phyloP scores from a whole-genome alignment of 2,888 invertebrate genomes.

The Cheilosia pagana region DNA sequence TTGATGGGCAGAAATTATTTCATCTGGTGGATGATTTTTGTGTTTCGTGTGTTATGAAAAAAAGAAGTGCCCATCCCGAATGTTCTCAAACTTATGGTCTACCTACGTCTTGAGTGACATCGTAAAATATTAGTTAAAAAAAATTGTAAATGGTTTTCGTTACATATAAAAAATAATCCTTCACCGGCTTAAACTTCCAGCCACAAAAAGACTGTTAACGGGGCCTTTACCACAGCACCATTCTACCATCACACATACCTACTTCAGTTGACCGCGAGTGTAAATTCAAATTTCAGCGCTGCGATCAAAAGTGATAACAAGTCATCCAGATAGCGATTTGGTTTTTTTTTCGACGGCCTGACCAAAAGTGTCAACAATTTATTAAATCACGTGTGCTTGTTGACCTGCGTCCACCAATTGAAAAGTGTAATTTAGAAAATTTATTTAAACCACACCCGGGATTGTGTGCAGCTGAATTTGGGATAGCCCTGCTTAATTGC shows the following conservation, averaged over 20 bases:
- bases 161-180: too few species aligned
- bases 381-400: constrained; percentile 22
- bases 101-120: too few species aligned
- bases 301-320: constrained; percentile 47
- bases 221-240: not conserved
- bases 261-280: constrained; percentile 9
- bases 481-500: constrained; percentile 14
- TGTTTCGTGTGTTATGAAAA: not conserved
- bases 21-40: too few species aligned
- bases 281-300: constrained; percentile 36
- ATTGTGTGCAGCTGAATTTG: constrained; percentile 36
- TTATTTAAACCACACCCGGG: constrained; percentile 44
- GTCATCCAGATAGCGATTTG: constrained; percentile 11
- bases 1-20: not conserved
- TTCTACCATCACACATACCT: not conserved
- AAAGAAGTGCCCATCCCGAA: not conserved
- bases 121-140: too few species aligned
- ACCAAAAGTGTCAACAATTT: constrained; percentile 66
- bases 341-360: constrained; percentile 26
- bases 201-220: not conserved
- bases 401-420: constrained; percentile 22
- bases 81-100: too few species aligned
- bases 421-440: constrained; percentile 63
- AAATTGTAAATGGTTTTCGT: too few species aligned
- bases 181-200: too few species aligned